A percentile compares a stretch with the other conserved stretches of the same genome.
Evolutionary conservation across 1,140 invertebrate species (phyloP).

Genomic region (Olivierus martensii): DNA sequence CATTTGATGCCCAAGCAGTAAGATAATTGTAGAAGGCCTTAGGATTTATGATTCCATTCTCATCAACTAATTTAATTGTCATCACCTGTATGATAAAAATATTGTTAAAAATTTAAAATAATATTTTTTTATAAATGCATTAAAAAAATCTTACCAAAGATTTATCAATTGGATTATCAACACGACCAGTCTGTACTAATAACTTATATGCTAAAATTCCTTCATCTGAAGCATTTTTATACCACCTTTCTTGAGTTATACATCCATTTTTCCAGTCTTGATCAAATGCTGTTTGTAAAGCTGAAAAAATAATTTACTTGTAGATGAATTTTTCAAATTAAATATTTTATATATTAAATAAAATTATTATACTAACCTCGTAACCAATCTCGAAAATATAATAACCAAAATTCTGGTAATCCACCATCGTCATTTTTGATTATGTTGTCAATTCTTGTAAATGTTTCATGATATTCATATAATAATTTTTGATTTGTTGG

Average conservation of each 20-base stretch:
- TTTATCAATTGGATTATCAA: slow-evolving; percentile 86
- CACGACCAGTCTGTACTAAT: slow-evolving; percentile 85
- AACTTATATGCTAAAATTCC: slow-evolving; percentile 87
- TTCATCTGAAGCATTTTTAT: slow-evolving; percentile 74
- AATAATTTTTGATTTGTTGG: slow-evolving; percentile 83
- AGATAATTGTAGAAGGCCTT: slow-evolving; percentile 97
- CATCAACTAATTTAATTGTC: slow-evolving; percentile 58
- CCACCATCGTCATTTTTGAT: slow-evolving; percentile 82
- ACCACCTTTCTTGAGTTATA: slow-evolving; percentile 77
- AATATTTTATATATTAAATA: no score
- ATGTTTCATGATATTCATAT: slow-evolving; percentile 85
- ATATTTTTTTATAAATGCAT: no score
- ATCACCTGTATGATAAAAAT: slow-evolving; percentile 26
- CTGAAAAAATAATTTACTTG: slow-evolving; percentile 26
- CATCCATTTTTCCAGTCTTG: slow-evolving; percentile 57
- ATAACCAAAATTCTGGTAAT: slow-evolving; percentile 83
- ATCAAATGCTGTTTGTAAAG: slow-evolving; percentile 77
- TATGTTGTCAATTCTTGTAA: slow-evolving; percentile 76
- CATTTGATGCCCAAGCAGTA: slow-evolving; percentile 90
- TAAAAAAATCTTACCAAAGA: slow-evolving; percentile 43
- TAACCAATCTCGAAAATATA: slow-evolving; percentile 81
- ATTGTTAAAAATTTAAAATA: no score
- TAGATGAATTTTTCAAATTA: no score
- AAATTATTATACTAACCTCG: slow-evolving; percentile 33
- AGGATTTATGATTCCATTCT: slow-evolving; percentile 83